Base-by-base conservation (phyloP, 2,888 invertebrate species). In the Cephus sareptanus region DNA sequence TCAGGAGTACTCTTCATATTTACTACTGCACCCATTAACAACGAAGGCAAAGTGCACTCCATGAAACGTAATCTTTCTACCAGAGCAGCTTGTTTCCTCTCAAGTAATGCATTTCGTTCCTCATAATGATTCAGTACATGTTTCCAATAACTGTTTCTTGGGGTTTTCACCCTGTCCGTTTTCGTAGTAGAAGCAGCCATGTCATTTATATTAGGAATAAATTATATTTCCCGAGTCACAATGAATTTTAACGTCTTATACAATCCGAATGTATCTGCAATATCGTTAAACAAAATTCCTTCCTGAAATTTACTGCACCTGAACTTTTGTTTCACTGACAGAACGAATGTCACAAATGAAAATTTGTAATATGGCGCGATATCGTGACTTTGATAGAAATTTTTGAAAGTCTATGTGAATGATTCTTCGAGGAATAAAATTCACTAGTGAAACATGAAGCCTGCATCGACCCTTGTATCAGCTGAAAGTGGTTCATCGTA, bases 21-120 rank as follows among this genome's bases (percentile, higher is more conserved):
- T 23, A 84, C 83, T 15, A 84, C 81, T 4, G 83, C 84, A 1
- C 85, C 82, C 84, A 88, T 84, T 11, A 89, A 74, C 34, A 89
- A 80, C 9, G 88, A 86, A 1, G 88, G 88, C 56, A 89, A 79
- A 6, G 87, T 85, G 69, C 85, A 87, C 73, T 89, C 89, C 85
- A 89, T 89, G 69, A 88, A 86, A 71, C 82, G 83, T 11, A 89
- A 85, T 76, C 85, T 84, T 74, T 88, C 87, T 11, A 81, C 78
- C 15, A 89, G 79, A 34, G 81, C 87, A 11, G 83, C 84, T 69
- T 86, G 87, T 34, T 84, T 85, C 73, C 78, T 83, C 71, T 87
- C 85, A 74, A 88, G 82, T 1, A 84, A 85, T 6, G 86, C 89
- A 75, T 85, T 88, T 75, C 84, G 83, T 56, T 84, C 84, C 73